Percentiles rank a stretch among this genome's conserved stretches.
Evolutionary conservation across 2,797 vertebrate species (phyloP).

Genomic region (Platalea minor): DNA sequence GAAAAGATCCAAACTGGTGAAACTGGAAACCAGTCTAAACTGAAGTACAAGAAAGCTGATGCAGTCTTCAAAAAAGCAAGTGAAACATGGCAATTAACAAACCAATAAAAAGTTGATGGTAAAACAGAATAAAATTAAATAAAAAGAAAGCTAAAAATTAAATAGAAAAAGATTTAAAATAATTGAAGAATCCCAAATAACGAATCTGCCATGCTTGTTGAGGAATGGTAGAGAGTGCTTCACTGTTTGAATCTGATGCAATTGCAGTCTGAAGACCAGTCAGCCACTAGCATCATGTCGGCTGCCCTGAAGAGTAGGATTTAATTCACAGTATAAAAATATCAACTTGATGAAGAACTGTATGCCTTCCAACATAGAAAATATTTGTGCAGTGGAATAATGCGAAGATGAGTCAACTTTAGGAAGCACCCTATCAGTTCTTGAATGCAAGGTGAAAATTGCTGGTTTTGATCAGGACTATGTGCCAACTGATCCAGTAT

Average conservation of each 20-base stretch:
- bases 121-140: not conserved
- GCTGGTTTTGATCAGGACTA: not conserved
- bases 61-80: not conserved
- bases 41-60: not conserved
- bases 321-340: not conserved
- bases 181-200: not conserved
- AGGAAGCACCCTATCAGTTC: accelerated
- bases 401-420: not conserved
- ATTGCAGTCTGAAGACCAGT: not conserved
- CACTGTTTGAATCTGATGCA: not conserved
- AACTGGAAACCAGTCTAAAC: not conserved
- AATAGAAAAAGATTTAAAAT: not conserved
- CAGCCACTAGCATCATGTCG: not conserved
- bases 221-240: not conserved
- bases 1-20: not conserved
- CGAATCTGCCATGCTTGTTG: not conserved
- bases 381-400: not conserved
- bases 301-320: not conserved
- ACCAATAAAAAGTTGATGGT: not conserved
- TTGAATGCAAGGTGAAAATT: not conserved
- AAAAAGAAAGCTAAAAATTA: not conserved
- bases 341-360: not conserved
- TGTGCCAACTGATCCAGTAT: not conserved
- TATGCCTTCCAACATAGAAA: not conserved
- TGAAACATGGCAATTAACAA: not conserved